Base-by-base conservation (phyloP, 1,140 invertebrate species). In the Caerostris darwini region DNA sequence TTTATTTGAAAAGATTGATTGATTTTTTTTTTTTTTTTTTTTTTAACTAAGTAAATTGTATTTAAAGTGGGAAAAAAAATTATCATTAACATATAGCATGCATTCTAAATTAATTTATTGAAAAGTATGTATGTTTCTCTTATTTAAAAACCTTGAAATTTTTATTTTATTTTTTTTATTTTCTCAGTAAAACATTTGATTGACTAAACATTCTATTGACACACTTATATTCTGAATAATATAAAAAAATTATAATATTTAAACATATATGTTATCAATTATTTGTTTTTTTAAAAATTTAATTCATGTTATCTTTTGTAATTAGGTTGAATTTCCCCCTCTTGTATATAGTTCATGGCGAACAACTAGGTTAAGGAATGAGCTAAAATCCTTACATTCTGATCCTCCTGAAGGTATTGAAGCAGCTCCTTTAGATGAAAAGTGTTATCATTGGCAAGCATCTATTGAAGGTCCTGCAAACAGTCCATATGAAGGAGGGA, bases 401-500 rank as follows among this genome's bases (percentile, higher is more conserved):
- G 94, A 94, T 94, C 94, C 92, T 19, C 94, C 92, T 64, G 94
- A 94, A 57, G 94, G 94, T 17, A 94, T 94, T 81, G 82, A 94
- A 87, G 94, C 94, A 56, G 61, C 77, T 17, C 94, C 94, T 53
- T 87, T 94, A 14, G 94, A 94, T 53, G 71, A 90, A 77, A 90
- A 71, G 81, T 94, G 92, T 50, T 94, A 77, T 96, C 98, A 99
- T 96, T 99, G 98, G 98, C 98, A 99, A 96, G 98, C 98, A 6
- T 98, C 98, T 19, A 98, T 99, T 94, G 97, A 98, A 87, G 98
- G 98, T 12, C 98, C 98, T 12, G 97, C 97, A 19, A 98, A 98
- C 19, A 98, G 98, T 96, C 98, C 98, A 0, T 99, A 99, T 95
- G 98, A 99, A 96, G 99, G 99, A 34, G 99, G 99, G 50, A 97